These are phyloP conservation scores for Sciurus niger DNA, from an alignment of 2,113 vertebrate species.

Conservation along the genomic window DNA sequence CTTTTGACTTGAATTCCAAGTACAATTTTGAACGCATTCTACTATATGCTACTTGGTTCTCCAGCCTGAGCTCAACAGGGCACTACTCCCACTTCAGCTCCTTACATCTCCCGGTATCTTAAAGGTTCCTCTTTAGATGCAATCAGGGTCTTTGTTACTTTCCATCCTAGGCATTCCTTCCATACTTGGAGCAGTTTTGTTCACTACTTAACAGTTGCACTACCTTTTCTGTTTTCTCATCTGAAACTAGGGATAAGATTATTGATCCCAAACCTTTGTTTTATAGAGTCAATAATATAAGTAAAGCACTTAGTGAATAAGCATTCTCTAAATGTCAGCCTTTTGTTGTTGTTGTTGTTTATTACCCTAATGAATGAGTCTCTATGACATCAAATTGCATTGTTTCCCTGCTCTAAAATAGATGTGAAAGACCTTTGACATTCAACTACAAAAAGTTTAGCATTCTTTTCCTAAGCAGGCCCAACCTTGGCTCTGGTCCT, in stretches of 20 bases:
- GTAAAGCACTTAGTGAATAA: not conserved
- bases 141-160: not conserved
- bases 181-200: not conserved
- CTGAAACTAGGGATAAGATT: not conserved
- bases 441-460: not conserved
- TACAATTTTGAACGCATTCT: not conserved
- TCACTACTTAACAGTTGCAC: not conserved
- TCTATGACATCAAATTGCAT: not conserved
- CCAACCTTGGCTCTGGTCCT: not conserved
- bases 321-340: not conserved
- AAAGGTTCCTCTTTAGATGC: not conserved
- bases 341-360: not conserved
- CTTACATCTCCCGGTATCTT: not conserved
- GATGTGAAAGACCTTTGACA: not conserved
- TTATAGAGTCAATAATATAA: not conserved
- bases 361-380: not conserved
- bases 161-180: not conserved
- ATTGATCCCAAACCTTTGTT: not conserved
- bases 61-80: not conserved
- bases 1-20: slow-evolving; percentile 12
- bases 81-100: not conserved
- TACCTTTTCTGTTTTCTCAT: slow-evolving; percentile 19
- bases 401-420: slow-evolving; percentile 47
- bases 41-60: not conserved
- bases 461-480: not conserved